Evolutionary conservation across 2,797 vertebrate genomes (phyloP).

Genomic region (Notamacropus eugenii): DNA sequence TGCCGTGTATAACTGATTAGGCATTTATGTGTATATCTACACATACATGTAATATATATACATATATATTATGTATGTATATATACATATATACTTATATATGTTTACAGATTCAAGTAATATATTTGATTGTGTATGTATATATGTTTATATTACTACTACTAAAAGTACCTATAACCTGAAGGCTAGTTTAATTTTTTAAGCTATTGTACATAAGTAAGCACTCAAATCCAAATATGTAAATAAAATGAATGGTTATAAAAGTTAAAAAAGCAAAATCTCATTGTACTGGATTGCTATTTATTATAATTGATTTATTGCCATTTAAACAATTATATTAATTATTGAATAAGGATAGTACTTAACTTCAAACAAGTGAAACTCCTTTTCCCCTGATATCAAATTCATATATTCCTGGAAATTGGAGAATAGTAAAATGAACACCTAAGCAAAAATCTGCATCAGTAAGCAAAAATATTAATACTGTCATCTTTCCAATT

Average conservation of each 20-base stretch:
- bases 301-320: not conserved
- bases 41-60: too few species aligned
- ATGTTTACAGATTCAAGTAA: not conserved
- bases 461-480: not conserved
- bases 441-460: not conserved
- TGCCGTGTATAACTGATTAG: not conserved
- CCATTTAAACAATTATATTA: not conserved
- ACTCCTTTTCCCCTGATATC: not conserved
- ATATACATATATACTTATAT: not conserved
- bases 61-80: too few species aligned
- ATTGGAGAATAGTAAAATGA: not conserved
- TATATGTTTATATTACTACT: not conserved
- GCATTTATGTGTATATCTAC: not conserved
- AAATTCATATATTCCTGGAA: not conserved
- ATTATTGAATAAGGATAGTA: not conserved
- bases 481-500: not conserved
- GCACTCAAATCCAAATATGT: not conserved
- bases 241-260: not conserved
- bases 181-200: not conserved
- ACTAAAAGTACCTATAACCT: not conserved
- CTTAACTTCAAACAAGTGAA: conserved; percentile 9
- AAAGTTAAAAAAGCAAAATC: not conserved
- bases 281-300: not conserved
- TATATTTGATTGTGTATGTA: not conserved
- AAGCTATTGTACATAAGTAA: not conserved